Conservation (phyloP, 2,888 invertebrate species). For the Amphipoea lucens region DNA sequence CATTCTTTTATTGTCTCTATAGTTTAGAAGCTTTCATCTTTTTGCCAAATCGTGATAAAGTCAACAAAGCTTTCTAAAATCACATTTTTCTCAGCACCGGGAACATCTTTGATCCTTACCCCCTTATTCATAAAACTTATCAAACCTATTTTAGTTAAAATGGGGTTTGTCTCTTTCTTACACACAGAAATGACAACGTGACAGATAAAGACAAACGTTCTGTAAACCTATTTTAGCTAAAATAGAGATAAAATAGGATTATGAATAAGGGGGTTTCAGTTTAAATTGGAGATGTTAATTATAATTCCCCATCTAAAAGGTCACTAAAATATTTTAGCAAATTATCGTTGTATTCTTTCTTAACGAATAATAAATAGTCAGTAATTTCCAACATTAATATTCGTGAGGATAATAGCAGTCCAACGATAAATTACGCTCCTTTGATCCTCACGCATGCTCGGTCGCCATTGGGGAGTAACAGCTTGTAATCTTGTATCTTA, state of each 20-base stretch:
- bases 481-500: constrained; percentile 22
- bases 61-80: constrained; percentile 8
- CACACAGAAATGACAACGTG: no score
- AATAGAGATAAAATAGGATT: no score
- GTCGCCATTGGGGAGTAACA: constrained; percentile 4
- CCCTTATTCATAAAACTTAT: no score
- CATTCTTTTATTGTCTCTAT: neutral
- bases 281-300: constrained; percentile 55
- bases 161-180: no score
- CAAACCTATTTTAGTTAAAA: no score
- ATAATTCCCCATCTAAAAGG: constrained; percentile 49
- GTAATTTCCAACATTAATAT: constrained; percentile 49
- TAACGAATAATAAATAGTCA: constrained; percentile 47
- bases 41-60: constrained; percentile 24
- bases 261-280: no score
- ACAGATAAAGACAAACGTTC: no score
- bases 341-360: constrained; percentile 49
- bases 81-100: constrained; percentile 1
- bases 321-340: constrained; percentile 50
- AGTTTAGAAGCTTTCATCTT: constrained; percentile 22
- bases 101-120: constrained; percentile 12
- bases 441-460: constrained; percentile 28
- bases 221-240: no score
- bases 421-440: constrained; percentile 38
- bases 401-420: constrained; percentile 35